Evolutionary conservation across 1,140 invertebrate species (phyloP), one percentile per base, ranked within the genome.

Genomic region (Triops longicaudatus): DNA sequence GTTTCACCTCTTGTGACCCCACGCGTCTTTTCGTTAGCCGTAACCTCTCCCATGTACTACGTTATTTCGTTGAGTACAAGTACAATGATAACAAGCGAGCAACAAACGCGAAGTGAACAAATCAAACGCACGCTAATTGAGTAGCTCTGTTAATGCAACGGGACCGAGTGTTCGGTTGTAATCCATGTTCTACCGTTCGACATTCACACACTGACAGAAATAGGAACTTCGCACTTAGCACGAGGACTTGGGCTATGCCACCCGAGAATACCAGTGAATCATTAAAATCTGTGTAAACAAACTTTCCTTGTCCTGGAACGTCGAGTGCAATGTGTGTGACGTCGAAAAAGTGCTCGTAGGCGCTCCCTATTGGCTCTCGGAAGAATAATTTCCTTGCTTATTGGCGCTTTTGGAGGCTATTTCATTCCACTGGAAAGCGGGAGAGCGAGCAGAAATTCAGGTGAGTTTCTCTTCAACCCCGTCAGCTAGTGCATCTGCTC

Each of bases 381-480:
- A 63, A 17, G 50, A 63, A 63, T 63, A 63, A 63, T 63, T 63
- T 63, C 50, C 50, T 22, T 63, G 50, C 50, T 63, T 63, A 63
- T 63, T 63, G 50, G 50, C 50, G 50, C 50, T 22, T 63, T 63
- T 63, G 10, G 50, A 63, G 50, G 50, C 50, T 63, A 63, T 63
- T 63, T 63, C 50, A 17, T 63, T 63, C 22, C 50, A 63, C 50
- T 63, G 50, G 50, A 63, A 63, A 63, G 50, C 17, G 50, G 50
- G 50, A 63, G 50, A 63, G 50, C 50, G 22, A 63, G 50, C 50
- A 63, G 50, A 17, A 63, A 63, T 63, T 63, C 50, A 63, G 50
- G 50, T 63, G 50, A 63, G 50, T 63, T 63, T 63, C 50, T 63
- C 50, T 63, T 63, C 50, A 63, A 63, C 50, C 50, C 50, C 50